Evolutionary conservation across 2,113 vertebrate genomes (phyloP).

Genomic region (Odontesthes bonariensis): DNA sequence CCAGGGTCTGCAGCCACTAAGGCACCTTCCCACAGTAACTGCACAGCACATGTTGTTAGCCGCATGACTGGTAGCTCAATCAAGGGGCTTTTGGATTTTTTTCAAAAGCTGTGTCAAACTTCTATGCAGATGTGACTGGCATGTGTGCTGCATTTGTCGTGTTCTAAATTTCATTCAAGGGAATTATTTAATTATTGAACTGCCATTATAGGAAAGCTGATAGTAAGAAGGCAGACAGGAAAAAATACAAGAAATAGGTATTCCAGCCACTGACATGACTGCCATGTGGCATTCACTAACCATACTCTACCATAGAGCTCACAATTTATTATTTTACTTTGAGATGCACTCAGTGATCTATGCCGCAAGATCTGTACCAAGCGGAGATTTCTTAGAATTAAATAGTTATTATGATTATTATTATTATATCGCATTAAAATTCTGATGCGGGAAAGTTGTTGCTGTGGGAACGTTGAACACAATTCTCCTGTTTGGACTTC

Average conservation of each 20-base stretch:
- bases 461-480: background rate
- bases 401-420: too few relatives aligned
- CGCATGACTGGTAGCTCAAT: slow-evolving; percentile 71
- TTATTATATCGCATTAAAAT: background rate
- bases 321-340: too few relatives aligned
- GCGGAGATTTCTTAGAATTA: background rate
- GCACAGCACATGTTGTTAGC: slow-evolving; percentile 65
- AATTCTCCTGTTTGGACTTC: background rate
- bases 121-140: slow-evolving; percentile 33
- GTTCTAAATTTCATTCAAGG: slow-evolving; percentile 8
- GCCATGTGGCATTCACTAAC: background rate
- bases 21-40: slow-evolving; percentile 74
- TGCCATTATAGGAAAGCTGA: background rate
- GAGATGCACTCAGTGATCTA: background rate
- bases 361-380: background rate
- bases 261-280: background rate
- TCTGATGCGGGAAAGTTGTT: background rate
- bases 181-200: background rate
- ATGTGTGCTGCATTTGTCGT: slow-evolving; percentile 35
- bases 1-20: slow-evolving; percentile 54
- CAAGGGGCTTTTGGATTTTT: slow-evolving; percentile 50
- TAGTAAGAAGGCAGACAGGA: background rate
- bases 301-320: too few relatives aligned
- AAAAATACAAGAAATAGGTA: background rate
- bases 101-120: slow-evolving; percentile 38